phyloP scores from a whole-genome alignment of 2,113 vertebrate genomes.

The Salvelinus alpinus region DNA sequence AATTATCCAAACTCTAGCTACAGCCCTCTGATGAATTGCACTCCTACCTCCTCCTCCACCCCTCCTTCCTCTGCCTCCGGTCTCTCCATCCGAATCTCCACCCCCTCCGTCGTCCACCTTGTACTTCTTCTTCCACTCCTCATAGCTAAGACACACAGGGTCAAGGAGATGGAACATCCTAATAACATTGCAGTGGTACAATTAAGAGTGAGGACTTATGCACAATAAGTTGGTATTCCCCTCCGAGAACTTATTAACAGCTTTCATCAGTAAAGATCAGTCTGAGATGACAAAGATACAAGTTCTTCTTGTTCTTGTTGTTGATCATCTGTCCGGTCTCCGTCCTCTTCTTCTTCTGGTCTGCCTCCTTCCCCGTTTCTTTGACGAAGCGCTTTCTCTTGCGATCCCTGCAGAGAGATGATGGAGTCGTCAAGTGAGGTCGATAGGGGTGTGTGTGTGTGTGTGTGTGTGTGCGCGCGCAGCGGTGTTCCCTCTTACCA shows the following conservation, averaged over 20 bases:
- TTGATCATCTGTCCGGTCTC: constrained; percentile 84
- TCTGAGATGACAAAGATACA: constrained; percentile 79
- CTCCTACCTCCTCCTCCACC: constrained; percentile 34
- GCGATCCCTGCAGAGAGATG: constrained; percentile 81
- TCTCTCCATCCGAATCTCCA: constrained; percentile 69
- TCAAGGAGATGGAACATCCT: constrained; percentile 66
- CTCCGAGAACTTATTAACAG: background rate
- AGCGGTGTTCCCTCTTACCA: constrained; percentile 70
- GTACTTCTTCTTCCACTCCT: constrained; percentile 96
- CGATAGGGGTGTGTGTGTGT: background rate
- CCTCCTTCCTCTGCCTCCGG: constrained; percentile 28
- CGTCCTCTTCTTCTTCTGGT: constrained; percentile 84
- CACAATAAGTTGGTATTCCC: background rate
- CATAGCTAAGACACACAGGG: constrained; percentile 77
- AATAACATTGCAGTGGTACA: background rate
- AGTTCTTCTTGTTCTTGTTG: constrained; percentile 87
- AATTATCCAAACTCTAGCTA: too few relatives aligned
- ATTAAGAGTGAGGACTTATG: too few relatives aligned
- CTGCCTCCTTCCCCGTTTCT: constrained; percentile 79
- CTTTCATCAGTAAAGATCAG: background rate
- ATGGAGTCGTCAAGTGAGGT: background rate
- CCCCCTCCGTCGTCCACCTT: constrained; percentile 79
- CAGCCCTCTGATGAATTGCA: background rate
- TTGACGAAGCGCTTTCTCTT: constrained; percentile 93
- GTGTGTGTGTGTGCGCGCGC: background rate